phyloP scores from a whole-genome alignment of 2,888 invertebrate species.

The Cephus rjabovi region DNA sequence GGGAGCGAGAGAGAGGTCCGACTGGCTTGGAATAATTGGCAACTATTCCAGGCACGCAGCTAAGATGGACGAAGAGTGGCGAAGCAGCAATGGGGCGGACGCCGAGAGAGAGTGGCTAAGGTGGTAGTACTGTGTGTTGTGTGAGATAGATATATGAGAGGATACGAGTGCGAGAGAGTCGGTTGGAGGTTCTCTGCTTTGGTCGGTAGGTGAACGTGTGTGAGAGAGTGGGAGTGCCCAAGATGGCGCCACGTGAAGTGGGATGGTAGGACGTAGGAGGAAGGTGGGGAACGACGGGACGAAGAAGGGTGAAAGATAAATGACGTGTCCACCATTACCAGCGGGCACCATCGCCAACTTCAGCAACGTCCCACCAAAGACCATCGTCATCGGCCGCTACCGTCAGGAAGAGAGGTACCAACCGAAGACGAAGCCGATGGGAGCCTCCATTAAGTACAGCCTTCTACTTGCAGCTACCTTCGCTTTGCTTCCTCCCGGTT shows the following conservation, averaged over 20 bases:
- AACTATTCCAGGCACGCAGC: slow-evolving; percentile 56
- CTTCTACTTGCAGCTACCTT: slow-evolving; percentile 32
- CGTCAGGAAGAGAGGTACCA: slow-evolving; percentile 41
- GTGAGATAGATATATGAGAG: slow-evolving; percentile 24
- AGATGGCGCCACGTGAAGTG: slow-evolving; percentile 61
- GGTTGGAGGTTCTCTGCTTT: slow-evolving; percentile 1
- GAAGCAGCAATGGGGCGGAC: slow-evolving; percentile 6
- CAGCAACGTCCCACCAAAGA: slow-evolving; percentile 27
- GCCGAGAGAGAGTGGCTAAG: slow-evolving; percentile 28
- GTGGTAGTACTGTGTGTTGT: slow-evolving; percentile 9
- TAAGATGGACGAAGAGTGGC: slow-evolving; percentile 22
- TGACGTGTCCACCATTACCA: slow-evolving; percentile 61
- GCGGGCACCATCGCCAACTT: slow-evolving; percentile 19
- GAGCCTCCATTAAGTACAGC: slow-evolving; percentile 57
- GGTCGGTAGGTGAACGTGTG: slow-evolving; percentile 15
- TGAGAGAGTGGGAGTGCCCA: slow-evolving; percentile 59
- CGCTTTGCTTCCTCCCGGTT: slow-evolving; percentile 37
- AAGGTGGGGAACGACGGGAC: slow-evolving; percentile 35
- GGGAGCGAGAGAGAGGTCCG: slow-evolving; percentile 14
- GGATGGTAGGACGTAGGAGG: slow-evolving; percentile 41
- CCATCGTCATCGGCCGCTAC: neutral
- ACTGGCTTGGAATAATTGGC: slow-evolving; percentile 55
- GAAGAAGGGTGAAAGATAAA: slow-evolving; percentile 62
- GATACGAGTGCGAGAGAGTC: slow-evolving; percentile 23
- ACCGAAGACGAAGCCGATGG: slow-evolving; percentile 37